phyloP scores from a whole-genome alignment of 2,888 invertebrate species.

The Parnassius apollo region DNA sequence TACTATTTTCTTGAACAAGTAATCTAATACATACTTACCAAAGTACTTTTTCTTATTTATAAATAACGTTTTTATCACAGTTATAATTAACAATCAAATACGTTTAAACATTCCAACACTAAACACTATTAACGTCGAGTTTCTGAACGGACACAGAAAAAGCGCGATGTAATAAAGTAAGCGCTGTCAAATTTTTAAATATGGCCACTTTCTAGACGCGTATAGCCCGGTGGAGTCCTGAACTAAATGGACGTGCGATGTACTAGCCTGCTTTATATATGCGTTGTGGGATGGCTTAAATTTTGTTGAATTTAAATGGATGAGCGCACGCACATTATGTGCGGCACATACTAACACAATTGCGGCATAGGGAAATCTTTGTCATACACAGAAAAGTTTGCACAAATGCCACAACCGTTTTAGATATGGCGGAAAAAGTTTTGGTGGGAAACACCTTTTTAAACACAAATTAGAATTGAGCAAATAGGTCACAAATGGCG shows the following conservation, averaged over 20 bases:
- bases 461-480: background rate
- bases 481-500: background rate
- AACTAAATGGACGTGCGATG: slow-evolving; percentile 54
- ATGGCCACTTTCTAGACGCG: slow-evolving; percentile 19
- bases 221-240: slow-evolving; percentile 35
- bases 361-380: background rate
- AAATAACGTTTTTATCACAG: slow-evolving; percentile 14
- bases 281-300: slow-evolving; percentile 31
- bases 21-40: slow-evolving; percentile 8
- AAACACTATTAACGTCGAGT: slow-evolving; percentile 10
- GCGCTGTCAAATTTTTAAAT: slow-evolving; percentile 5
- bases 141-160: slow-evolving; percentile 12
- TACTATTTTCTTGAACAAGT: background rate
- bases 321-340: slow-evolving; percentile 8
- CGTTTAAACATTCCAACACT: slow-evolving; percentile 2
- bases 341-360: slow-evolving; percentile 1
- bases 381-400: background rate
- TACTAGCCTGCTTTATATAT: slow-evolving; percentile 55
- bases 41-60: background rate
- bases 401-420: too few relatives aligned
- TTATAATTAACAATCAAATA: background rate
- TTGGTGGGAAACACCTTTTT: slow-evolving; percentile 8
- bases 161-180: slow-evolving; percentile 3
- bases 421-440: background rate
- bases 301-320: slow-evolving; percentile 31